phyloP scores from a whole-genome alignment of 2,113 vertebrate species.

The Zeus faber region DNA sequence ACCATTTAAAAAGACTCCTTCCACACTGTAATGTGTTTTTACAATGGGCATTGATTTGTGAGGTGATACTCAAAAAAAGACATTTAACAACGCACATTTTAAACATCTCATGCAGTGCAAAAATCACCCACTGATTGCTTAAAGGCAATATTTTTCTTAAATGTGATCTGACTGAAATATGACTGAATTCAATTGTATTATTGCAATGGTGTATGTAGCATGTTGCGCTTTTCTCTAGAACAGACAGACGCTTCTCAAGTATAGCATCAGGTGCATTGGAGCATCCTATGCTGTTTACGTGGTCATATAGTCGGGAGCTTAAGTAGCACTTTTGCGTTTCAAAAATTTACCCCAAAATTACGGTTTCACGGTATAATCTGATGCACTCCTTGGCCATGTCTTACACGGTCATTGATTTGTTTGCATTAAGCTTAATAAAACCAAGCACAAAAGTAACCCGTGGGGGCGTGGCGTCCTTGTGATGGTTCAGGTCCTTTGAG shows the following conservation, averaged over 20 bases:
- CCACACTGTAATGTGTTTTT: too few species aligned
- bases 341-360: slow-evolving; percentile 56
- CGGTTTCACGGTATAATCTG: slow-evolving; percentile 57
- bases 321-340: slow-evolving; percentile 46
- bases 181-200: too few species aligned
- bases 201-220: slow-evolving; percentile 37
- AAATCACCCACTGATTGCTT: too few species aligned
- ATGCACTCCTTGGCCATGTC: slow-evolving; percentile 52
- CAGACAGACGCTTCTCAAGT: too few species aligned
- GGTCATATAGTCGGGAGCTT: slow-evolving; percentile 45
- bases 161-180: too few species aligned
- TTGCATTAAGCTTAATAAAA: slow-evolving; percentile 67
- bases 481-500: slow-evolving; percentile 58
- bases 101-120: too few species aligned
- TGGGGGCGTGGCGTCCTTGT: slow-evolving; percentile 58
- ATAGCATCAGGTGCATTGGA: slow-evolving; percentile 58
- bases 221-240: too few species aligned
- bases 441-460: slow-evolving; percentile 75
- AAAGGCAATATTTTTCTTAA: too few species aligned
- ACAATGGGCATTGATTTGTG: too few species aligned
- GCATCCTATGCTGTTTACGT: slow-evolving; percentile 30
- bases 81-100: too few species aligned
- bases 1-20: too few species aligned
- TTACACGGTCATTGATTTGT: slow-evolving; percentile 69
- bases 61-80: too few species aligned